Evolutionary conservation across 2,113 vertebrate genomes (phyloP).

Genomic region (Calyptomena viridis): DNA sequence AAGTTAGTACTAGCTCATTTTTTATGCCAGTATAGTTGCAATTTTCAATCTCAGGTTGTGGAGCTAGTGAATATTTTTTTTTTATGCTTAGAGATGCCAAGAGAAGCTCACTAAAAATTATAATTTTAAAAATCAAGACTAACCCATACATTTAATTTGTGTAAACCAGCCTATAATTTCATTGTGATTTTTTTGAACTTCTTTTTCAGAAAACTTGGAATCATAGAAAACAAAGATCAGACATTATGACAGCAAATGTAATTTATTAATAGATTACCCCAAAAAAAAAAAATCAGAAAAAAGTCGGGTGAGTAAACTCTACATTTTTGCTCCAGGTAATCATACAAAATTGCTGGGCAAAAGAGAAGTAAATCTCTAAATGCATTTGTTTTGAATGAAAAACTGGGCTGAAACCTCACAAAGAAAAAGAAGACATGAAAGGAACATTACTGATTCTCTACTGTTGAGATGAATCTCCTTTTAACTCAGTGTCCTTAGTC

Average conservation of each 20-base stretch:
- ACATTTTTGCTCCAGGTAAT: not conserved
- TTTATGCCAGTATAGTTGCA: not conserved
- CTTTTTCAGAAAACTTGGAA: slow-evolving; percentile 16
- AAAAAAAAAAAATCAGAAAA: not conserved
- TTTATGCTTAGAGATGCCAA: not conserved
- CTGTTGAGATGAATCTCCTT: not conserved
- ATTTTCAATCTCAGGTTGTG: not conserved
- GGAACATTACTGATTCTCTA: not conserved
- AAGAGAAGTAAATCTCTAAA: not conserved
- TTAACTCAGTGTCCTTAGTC: not conserved
- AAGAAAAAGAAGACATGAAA: not conserved
- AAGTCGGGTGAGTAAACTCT: not conserved
- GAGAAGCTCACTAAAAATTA: not conserved
- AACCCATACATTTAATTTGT: not conserved
- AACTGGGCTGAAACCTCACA: not conserved
- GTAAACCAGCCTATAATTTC: not conserved
- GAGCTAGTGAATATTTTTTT: not conserved
- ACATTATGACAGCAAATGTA: not conserved
- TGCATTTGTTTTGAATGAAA: not conserved
- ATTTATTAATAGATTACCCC: slow-evolving; percentile 15
- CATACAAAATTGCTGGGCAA: not conserved
- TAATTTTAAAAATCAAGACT: not conserved
- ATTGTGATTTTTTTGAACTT: not conserved
- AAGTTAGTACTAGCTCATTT: not conserved
- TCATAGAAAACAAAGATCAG: not conserved